Percentiles rank a stretch among this genome's conserved stretches.
phyloP scores from a whole-genome alignment of 2,113 vertebrate genomes.

The Todiramphus saurophagus region DNA sequence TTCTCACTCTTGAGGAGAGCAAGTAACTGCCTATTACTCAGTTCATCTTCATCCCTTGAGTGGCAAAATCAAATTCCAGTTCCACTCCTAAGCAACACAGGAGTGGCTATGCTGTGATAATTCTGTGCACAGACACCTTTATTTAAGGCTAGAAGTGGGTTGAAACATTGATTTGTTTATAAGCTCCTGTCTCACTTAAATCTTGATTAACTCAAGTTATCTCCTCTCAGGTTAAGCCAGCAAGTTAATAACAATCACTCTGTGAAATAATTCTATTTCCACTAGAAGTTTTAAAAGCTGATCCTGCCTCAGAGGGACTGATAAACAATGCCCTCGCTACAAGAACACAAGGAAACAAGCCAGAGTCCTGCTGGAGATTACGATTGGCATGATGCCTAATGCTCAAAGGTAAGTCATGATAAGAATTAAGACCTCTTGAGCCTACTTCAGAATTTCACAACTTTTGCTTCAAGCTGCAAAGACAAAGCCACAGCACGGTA shows the following conservation, averaged over 20 bases:
- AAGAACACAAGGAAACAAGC: neutral
- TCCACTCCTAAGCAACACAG: neutral
- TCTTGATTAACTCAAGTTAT: neutral
- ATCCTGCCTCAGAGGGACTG: neutral
- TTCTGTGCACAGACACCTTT: neutral
- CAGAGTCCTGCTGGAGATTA: neutral
- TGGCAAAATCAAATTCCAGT: neutral
- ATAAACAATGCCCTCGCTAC: neutral
- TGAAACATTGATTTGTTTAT: neutral
- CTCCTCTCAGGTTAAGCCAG: neutral
- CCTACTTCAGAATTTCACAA: neutral
- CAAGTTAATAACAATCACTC: neutral
- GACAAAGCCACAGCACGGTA: neutral
- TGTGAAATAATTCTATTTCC: neutral
- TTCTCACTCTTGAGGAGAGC: neutral
- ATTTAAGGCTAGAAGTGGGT: neutral
- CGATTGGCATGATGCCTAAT: neutral
- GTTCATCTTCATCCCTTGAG: neutral
- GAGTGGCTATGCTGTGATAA: neutral
- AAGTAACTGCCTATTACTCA: neutral
- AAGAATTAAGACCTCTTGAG: neutral
- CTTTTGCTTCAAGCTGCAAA: neutral
- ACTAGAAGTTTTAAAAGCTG: neutral
- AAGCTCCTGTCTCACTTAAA: neutral
- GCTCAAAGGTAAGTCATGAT: neutral